Evolutionary conservation across 1,140 invertebrate genomes (phyloP).

Genomic region (Brachystomella parvula): DNA sequence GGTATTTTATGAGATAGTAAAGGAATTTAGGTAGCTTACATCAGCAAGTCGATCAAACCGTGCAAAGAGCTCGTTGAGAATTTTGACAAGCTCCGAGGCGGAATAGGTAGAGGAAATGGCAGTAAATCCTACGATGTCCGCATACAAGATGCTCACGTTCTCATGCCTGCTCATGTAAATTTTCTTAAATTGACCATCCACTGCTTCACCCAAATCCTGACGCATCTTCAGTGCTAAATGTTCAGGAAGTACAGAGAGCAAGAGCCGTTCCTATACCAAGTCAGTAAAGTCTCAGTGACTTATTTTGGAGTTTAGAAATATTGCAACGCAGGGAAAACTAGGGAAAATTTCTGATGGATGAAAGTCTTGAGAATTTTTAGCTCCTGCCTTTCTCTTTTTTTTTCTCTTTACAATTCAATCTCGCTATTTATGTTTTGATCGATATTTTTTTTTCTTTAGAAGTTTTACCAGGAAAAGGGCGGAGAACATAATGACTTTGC

Average conservation of each 20-base stretch:
- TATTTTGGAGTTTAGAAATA: no score
- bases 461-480: no score
- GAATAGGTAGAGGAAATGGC: constrained; percentile 91
- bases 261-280: constrained; percentile 63
- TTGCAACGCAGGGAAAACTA: no score
- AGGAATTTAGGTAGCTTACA: constrained; percentile 47
- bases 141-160: constrained; percentile 76
- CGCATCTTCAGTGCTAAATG: constrained; percentile 92
- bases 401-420: no score
- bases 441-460: no score
- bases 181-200: constrained; percentile 88
- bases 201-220: constrained; percentile 75
- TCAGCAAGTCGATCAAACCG: constrained; percentile 84
- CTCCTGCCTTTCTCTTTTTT: no score
- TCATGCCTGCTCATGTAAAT: constrained; percentile 95
- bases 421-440: no score
- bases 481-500: no score
- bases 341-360: no score
- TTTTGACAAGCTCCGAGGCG: constrained; percentile 84
- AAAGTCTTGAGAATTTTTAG: no score
- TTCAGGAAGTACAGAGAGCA: constrained; percentile 85
- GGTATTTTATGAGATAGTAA: neutral
- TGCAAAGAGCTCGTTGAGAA: constrained; percentile 87
- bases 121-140: constrained; percentile 61
- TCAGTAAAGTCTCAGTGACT: no score